Base-by-base conservation (phyloP, 2,797 vertebrate species). In the Buphagus erythrorhynchus region DNA sequence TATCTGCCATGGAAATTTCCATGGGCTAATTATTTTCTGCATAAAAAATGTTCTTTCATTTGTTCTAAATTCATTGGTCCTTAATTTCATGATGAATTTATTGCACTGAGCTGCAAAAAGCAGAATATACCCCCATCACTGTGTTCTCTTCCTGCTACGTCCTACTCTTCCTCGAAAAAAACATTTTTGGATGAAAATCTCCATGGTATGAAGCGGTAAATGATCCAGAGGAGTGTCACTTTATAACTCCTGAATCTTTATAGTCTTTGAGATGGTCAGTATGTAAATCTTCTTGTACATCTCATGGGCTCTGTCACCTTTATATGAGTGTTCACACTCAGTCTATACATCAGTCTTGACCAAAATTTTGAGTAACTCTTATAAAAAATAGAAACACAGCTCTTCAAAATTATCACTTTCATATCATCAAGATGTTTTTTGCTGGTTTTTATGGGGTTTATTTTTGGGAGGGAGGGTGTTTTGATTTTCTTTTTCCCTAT, bases 391-490 rank as follows among this genome's bases (percentile, higher is more conserved):
- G 22, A 68, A 80, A 68, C 8, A 49, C 2, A 16, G 31, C 25
- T 82, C 51, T 81, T 62, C 35, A 54, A 83, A 86, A 78, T 13
- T 1, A 69, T 75, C 6, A 0, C 18, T 69, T 16, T 42, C 54
- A 10, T 59, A 21, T 26, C 36, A n/a, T 49, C 20, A 20, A 9
- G 22, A 48, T 72, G 11, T 13, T n/a, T 57, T 16, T 24, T 33
- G 21, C 14, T 57, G n/a, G 3, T 26, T 36, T 25, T 57, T 24
- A 6, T 40, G 9, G 22, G 24, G 7, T 35, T 35, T 13, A n/a
- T 15, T 82, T 7, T 10, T 36, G 2, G 1, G 2, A 10, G 1
- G 1, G 1, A 6, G 2, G 9, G 10, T 22, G 3, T 6, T 65
- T 29, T 62, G 20, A 19, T 18, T 48, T 11, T 33, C n/a, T 24